phyloP scores from a whole-genome alignment of 1,140 invertebrate genomes.

The Plutomurus gul region DNA sequence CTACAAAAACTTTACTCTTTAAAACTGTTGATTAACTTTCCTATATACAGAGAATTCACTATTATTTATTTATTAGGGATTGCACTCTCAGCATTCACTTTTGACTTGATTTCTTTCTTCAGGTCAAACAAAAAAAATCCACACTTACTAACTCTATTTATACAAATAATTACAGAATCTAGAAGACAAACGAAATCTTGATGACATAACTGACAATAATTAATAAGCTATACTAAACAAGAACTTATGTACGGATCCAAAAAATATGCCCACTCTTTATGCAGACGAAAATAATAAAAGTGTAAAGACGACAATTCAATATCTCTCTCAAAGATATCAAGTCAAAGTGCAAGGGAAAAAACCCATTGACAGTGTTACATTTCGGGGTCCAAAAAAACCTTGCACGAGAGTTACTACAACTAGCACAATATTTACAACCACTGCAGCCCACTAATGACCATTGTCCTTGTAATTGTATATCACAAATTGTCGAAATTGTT shows the following conservation, averaged over 20 bases:
- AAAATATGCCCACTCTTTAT: no score
- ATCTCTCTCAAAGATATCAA: background rate
- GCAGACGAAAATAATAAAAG: no score
- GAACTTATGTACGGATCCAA: no score
- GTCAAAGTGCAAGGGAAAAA: slow-evolving; percentile 52
- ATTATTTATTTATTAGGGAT: background rate
- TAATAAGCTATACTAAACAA: no score
- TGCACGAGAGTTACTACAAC: slow-evolving; percentile 31
- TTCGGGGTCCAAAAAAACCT: slow-evolving; percentile 45
- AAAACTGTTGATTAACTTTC: background rate
- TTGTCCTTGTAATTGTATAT: no score
- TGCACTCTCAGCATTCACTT: slow-evolving; percentile 49
- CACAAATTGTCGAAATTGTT: no score
- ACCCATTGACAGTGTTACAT: background rate
- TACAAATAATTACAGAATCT: no score
- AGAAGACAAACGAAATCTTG: no score
- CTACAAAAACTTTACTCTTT: background rate
- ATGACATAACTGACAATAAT: no score
- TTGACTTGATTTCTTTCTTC: slow-evolving; percentile 1
- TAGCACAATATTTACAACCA: background rate
- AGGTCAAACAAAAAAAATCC: background rate
- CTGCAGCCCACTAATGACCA: no score
- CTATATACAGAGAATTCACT: background rate
- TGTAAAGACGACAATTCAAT: background rate
- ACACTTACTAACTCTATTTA: no score